Base-by-base conservation (phyloP, 2,113 vertebrate species). In the Sapayoa aenigma region DNA sequence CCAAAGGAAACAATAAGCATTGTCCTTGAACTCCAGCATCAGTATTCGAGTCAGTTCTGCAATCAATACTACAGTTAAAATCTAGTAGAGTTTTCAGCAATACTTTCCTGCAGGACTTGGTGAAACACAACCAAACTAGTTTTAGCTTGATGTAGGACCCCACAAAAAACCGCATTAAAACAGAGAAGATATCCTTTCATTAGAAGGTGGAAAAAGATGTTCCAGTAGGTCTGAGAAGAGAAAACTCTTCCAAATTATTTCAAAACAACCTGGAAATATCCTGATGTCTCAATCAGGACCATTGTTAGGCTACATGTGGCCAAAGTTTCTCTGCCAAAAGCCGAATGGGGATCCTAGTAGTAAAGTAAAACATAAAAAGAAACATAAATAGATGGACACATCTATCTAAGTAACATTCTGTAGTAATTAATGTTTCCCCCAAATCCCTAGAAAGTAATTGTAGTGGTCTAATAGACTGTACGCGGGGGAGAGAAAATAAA, bases 1-100 rank as follows among this genome's bases (percentile, higher is more conserved):
- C 85, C 96, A 47, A 91, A 92, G 28, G 90, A 89, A 3, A 42
- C 41, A 91, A 80, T 76, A 93, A 94, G 87, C 30, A 44, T 89
- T 84, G 76, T 24, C 46, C 46, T 91, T 83, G 50, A 77, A 72
- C 41, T 75, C 41, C 31, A 91, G 27, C 33, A 56, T 55, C 59
- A 69, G 8, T 31, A 27, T 75, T 82, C 41, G 71, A 91, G 50
- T 65, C 49, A 84, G 35, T 25, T 91, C 67, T 71, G 77, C 53
- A 71, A 30, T 30, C 41, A 74, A 56, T 20, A 59, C 11, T 19
- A 31, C 14, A 69, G 24, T 66, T 66, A 78, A 90, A 89, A 27
- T 27, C n/a, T 39, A 62, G 33, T 37, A 55, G 55, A 90, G 23
- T 27, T 53, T 50, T 89, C 77, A 88, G 66, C 52, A 65, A 78